A percentile compares a stretch with the other conserved stretches of the same genome.
phyloP scores from a whole-genome alignment of 2,113 vertebrate species.

The Passer domesticus region DNA sequence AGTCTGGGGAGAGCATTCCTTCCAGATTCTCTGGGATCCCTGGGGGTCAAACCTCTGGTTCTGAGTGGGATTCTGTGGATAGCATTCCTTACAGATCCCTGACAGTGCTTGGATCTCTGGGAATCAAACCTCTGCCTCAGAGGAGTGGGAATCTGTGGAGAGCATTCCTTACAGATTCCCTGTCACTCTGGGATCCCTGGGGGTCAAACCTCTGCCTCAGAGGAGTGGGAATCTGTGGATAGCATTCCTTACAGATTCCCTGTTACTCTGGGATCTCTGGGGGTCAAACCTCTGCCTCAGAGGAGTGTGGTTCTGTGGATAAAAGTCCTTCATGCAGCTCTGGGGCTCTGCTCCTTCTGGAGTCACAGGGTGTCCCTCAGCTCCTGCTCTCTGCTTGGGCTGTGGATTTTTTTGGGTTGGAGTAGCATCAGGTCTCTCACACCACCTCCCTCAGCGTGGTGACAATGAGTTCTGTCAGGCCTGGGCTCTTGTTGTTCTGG shows the following conservation, averaged over 20 bases:
- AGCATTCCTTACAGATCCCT: not conserved
- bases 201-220: not conserved
- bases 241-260: not conserved
- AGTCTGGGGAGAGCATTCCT: not conserved
- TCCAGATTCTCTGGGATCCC: not conserved
- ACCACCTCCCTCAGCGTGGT: not conserved
- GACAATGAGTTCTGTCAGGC: fast-evolving
- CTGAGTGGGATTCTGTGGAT: not conserved
- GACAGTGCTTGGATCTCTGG: not conserved
- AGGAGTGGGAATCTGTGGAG: not conserved
- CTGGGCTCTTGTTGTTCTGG: not conserved
- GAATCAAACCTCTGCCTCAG: not conserved
- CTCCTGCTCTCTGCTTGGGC: not conserved
- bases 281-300: not conserved
- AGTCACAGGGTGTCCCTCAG: not conserved
- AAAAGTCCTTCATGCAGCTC: not conserved
- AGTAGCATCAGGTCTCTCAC: not conserved
- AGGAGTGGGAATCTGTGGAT: not conserved
- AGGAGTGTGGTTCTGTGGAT: not conserved
- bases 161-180: too few relatives aligned
- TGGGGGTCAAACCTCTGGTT: not conserved
- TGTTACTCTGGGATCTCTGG: not conserved
- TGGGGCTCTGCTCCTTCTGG: not conserved
- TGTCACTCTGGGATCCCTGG: not conserved
- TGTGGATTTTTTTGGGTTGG: not conserved